Conservation (phyloP, 1,140 invertebrate species). For the Fopius arisanus region DNA sequence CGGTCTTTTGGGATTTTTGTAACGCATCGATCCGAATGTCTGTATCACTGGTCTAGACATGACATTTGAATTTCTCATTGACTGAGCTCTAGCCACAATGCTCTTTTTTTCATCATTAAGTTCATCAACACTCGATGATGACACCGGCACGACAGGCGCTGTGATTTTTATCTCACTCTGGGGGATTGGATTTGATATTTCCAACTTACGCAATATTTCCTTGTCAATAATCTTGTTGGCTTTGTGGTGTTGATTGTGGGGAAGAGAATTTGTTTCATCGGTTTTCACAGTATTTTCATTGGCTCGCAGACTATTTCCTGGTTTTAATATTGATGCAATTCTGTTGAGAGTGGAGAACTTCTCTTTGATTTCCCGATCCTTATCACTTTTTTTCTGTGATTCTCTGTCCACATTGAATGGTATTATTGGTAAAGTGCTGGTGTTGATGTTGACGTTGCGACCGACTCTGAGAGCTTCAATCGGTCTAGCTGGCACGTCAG, state of each 20-base stretch:
- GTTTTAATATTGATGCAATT: conserved; percentile 80
- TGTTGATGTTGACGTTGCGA: not conserved
- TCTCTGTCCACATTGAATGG: conserved; percentile 37
- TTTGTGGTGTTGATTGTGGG: conserved; percentile 69
- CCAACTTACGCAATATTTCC: conserved; percentile 74
- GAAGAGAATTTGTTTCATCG: conserved; percentile 68
- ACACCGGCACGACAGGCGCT: conserved; percentile 63
- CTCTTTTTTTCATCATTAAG: conserved; percentile 58
- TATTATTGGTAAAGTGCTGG: conserved; percentile 37
- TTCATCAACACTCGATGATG: conserved; percentile 59
- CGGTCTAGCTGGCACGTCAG: conserved; percentile 54
- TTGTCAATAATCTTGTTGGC: conserved; percentile 74
- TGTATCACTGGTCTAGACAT: conserved; percentile 71
- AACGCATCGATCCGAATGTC: conserved; percentile 81
- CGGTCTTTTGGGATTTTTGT: conserved; percentile 68
- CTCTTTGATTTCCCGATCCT: conserved; percentile 39
- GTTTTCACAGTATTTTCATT: conserved; percentile 46
- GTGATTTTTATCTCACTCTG: conserved; percentile 73
- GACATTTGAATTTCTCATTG: conserved; percentile 73
- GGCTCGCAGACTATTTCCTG: conserved; percentile 67
- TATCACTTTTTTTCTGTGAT: conserved; percentile 59
- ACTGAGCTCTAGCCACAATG: conserved; percentile 77
- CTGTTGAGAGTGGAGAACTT: conserved; percentile 72
- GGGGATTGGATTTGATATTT: conserved; percentile 83
- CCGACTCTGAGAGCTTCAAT: conserved; percentile 23